Conservation (phyloP, 2,888 invertebrate species). For the Lagria hirta region DNA sequence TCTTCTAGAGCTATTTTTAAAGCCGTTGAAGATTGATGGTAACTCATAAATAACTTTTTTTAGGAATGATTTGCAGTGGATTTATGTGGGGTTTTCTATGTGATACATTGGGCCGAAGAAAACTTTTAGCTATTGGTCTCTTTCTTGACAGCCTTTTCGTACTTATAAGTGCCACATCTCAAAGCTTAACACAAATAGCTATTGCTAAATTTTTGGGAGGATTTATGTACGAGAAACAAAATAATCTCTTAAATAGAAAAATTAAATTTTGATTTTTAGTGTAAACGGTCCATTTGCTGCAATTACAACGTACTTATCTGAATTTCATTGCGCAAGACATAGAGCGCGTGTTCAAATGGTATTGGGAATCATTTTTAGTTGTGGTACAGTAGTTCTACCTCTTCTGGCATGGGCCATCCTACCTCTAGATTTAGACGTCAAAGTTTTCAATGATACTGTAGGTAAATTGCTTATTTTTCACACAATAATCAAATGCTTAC, state of each 20-base stretch:
- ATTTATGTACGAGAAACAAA: conserved; percentile 65
- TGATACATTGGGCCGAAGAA: conserved; percentile 70
- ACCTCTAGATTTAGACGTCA: conserved; percentile 54
- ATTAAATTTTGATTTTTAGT: conserved; percentile 48
- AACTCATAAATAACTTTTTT: too few relatives aligned
- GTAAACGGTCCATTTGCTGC: conserved; percentile 74
- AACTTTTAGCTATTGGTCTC: conserved; percentile 68
- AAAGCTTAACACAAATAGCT: conserved; percentile 66
- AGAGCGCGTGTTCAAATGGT: conserved; percentile 66
- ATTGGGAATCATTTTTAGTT: conserved; percentile 66
- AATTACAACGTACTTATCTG: conserved; percentile 70
- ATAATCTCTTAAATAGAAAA: not conserved
- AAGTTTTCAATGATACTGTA: conserved; percentile 18
- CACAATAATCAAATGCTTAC: too few relatives aligned
- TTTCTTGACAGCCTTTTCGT: conserved; percentile 66
- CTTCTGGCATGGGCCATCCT: conserved; percentile 73
- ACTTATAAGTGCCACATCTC: conserved; percentile 64
- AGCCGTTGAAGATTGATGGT: too few relatives aligned
- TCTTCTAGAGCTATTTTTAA: too few relatives aligned
- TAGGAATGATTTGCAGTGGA: conserved; percentile 76
- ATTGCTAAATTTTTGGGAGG: conserved; percentile 74
- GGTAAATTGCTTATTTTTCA: too few relatives aligned
- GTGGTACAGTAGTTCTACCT: conserved; percentile 66
- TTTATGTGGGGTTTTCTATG: conserved; percentile 78
- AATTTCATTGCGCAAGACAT: conserved; percentile 68